Evolutionary conservation across 1,140 invertebrate species (phyloP).

Genomic region (Nymphalis io): DNA sequence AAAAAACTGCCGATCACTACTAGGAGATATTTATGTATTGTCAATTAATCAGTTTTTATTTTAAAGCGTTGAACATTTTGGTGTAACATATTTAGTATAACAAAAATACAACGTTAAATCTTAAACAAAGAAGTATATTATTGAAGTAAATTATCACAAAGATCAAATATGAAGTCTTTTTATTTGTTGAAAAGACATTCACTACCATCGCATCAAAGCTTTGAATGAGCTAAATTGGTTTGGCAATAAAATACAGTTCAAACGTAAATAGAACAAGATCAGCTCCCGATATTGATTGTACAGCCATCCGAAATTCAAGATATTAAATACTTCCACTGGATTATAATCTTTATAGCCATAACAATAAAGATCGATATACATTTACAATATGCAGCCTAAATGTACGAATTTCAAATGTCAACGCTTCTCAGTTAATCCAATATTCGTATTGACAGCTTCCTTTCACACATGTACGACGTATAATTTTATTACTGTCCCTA

Average conservation of each 20-base stretch:
- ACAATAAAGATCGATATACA: neutral
- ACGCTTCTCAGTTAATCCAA: conserved; percentile 21
- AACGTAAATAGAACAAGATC: conserved; percentile 20
- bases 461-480: conserved; percentile 26
- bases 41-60: too few species aligned
- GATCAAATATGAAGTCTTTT: neutral
- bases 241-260: conserved; percentile 24
- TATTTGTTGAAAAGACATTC: neutral
- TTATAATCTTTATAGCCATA: conserved; percentile 1
- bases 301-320: neutral
- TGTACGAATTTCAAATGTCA: conserved; percentile 16
- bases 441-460: conserved; percentile 30
- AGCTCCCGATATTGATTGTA: conserved; percentile 22
- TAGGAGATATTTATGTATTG: too few species aligned
- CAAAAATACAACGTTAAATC: neutral
- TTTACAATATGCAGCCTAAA: neutral
- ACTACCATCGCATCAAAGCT: conserved; percentile 2
- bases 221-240: conserved; percentile 20
- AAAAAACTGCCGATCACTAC: too few species aligned
- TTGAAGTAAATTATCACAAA: neutral
- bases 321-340: neutral
- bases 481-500: conserved; percentile 23
- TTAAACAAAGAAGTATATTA: neutral
- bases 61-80: too few species aligned
- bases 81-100: too few species aligned